A percentile compares a stretch with the other conserved stretches of the same genome.
Evolutionary conservation across 2,888 invertebrate genomes (phyloP).

Genomic region (Papilio protenor): DNA sequence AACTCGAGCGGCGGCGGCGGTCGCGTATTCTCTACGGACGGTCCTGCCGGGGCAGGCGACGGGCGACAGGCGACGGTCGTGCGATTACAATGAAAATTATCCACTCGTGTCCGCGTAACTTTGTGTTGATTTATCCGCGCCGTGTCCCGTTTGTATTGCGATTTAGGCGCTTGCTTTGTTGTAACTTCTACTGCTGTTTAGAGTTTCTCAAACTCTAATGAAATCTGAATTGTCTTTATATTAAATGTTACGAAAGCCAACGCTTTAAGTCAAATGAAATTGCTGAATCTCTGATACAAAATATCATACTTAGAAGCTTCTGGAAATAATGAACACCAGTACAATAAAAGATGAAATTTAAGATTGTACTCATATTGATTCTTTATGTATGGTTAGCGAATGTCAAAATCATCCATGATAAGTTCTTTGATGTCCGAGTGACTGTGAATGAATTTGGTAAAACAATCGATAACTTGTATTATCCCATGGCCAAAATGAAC

Average conservation of each 20-base stretch:
- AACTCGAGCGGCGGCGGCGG: constrained; percentile 52
- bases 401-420: not conserved
- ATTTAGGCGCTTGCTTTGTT: constrained; percentile 42
- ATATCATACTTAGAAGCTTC: not conserved
- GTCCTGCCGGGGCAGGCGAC: not conserved
- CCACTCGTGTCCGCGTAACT: constrained; percentile 51
- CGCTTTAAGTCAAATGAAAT: not conserved
- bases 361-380: not conserved
- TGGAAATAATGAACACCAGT: not conserved
- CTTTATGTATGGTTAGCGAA: not conserved
- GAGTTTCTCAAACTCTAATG: constrained; percentile 32
- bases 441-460: not conserved
- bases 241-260: constrained; percentile 24
- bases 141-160: constrained; percentile 44
- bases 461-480: not conserved
- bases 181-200: constrained; percentile 32
- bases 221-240: constrained; percentile 28
- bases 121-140: constrained; percentile 50
- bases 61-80: constrained; percentile 51
- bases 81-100: constrained; percentile 55
- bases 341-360: too few relatives aligned
- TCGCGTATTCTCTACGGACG: constrained; percentile 57
- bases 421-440: not conserved
- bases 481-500: too few relatives aligned
- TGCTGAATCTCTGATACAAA: not conserved